Percentiles rank a stretch among this genome's conserved stretches.
These are phyloP conservation scores for Gouania willdenowi DNA, from an alignment of 2,797 vertebrate species.

Conservation along the genomic window DNA sequence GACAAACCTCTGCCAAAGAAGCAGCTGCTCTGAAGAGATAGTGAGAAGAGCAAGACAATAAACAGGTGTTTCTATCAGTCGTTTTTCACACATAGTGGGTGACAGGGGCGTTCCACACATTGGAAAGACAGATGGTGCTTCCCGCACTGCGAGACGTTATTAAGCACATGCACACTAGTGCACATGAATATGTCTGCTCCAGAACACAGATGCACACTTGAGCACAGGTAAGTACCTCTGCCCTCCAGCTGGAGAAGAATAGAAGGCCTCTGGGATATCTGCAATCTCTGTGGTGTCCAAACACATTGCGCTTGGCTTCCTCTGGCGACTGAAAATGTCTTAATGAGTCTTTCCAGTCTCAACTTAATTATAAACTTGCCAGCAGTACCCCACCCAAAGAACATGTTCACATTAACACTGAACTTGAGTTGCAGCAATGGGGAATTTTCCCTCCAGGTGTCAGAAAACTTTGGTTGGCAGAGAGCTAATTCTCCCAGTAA, in stretches of 20 bases:
- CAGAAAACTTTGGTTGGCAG: constrained; percentile 27
- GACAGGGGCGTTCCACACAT: constrained; percentile 54
- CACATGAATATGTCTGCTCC: constrained; percentile 14
- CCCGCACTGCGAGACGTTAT: constrained; percentile 54
- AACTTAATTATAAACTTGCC: constrained; percentile 61
- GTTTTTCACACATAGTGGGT: constrained; percentile 45
- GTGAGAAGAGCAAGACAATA: constrained; percentile 23
- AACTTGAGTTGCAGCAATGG: constrained; percentile 17
- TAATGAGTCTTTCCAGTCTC: constrained; percentile 72
- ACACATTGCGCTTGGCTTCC: constrained; percentile 57
- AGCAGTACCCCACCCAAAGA: constrained; percentile 38
- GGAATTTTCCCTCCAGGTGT: constrained; percentile 39
- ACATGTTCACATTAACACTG: constrained; percentile 29
- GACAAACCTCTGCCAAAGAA: constrained; percentile 13
- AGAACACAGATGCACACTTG: constrained; percentile 16
- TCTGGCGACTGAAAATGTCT: constrained; percentile 70
- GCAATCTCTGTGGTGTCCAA: constrained; percentile 57
- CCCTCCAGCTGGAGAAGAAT: constrained; percentile 61
- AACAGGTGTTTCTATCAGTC: constrained; percentile 55
- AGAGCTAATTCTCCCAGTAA: constrained; percentile 25
- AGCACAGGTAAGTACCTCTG: constrained; percentile 17
- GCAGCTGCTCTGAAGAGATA: constrained; percentile 20
- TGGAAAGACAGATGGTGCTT: constrained; percentile 68
- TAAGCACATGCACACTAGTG: constrained; percentile 33
- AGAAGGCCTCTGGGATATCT: constrained; percentile 42